Evolutionary conservation across 2,888 invertebrate species (phyloP), one percentile per base, ranked within the genome.

Genomic region (Catotricha subobsoleta): DNA sequence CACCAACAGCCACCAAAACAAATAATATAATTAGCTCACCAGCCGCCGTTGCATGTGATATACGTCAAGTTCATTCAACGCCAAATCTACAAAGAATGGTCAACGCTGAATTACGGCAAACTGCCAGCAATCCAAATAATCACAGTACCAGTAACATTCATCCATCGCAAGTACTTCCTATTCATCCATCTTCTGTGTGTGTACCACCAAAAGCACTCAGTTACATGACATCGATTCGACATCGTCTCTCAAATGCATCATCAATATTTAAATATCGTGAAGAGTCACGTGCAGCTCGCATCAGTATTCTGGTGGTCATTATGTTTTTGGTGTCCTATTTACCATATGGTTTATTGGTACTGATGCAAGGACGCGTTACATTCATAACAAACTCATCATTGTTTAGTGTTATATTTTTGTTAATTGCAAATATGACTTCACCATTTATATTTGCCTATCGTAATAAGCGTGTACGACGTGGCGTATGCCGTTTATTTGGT

Each of bases 221-320:
- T 48, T 63, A 64, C 55, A 80, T 84, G 52, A 78, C 76, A 45
- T 77, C 77, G 40, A 64, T 86, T 48, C 72, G 80, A 43, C 77
- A 81, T 57, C 71, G 83, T 40, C 79, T 88, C 47, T 82, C 86
- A 46, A 84, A 86, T 56, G 83, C 83, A 23, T 81, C 82, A 35
- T 82, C 83, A 39, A 67, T 83, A 46, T 84, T 86, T 62, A 72
- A 79, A 53, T 84, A 87, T 57, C 70, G 86, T 41, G 90, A 90
- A 57, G 90, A 90, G 64, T 82, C 86, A 49, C 72, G 87, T 48
- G 86, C 90, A 2, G 90, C 87, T 8, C 76, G 86, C 48, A 84
- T 90, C 40, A 86, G 86, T 54, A 76, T 62, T 42, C 48, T 64
- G 48, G 62, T 64, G 45, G 63, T 63, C 29, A 59, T 63, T 13